Conservation (phyloP, 1,140 invertebrate species). For the Dufourea novaeangliae region DNA sequence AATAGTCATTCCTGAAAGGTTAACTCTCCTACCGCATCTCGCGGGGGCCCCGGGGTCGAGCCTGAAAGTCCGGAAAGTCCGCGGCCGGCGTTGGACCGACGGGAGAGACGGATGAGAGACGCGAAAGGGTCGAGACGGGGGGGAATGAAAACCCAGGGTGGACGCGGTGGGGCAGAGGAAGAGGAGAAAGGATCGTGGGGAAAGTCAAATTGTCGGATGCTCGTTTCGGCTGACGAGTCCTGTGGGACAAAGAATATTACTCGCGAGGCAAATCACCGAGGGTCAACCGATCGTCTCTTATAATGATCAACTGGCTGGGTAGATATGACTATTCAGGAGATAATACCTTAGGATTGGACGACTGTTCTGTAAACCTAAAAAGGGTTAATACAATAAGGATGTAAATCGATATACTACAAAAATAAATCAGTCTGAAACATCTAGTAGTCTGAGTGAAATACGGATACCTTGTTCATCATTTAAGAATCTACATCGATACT, state of each 20-base stretch:
- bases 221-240: slow-evolving; percentile 6
- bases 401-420: no score
- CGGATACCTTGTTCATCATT: no score
- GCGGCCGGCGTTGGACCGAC: slow-evolving; percentile 47
- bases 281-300: background rate
- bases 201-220: slow-evolving; percentile 17
- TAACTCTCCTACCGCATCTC: slow-evolving; percentile 74
- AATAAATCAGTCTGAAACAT: no score
- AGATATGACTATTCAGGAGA: no score
- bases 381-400: no score
- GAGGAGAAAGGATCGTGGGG: slow-evolving; percentile 16
- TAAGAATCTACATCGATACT: no score
- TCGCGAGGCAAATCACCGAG: background rate
- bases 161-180: slow-evolving; percentile 3
- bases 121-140: slow-evolving; percentile 39
- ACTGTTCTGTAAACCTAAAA: no score
- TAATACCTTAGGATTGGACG: no score
- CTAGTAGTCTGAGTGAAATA: no score
- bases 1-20: slow-evolving; percentile 79
- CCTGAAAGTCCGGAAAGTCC: slow-evolving; percentile 67
- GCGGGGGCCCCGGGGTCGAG: slow-evolving; percentile 65
- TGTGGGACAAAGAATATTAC: background rate
- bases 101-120: slow-evolving; percentile 57
- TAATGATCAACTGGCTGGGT: no score
- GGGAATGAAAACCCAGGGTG: slow-evolving; percentile 31